Percentiles rank a stretch among this genome's conserved stretches.
Evolutionary conservation across 2,113 vertebrate species (phyloP).

Genomic region (Alethe castanea): DNA sequence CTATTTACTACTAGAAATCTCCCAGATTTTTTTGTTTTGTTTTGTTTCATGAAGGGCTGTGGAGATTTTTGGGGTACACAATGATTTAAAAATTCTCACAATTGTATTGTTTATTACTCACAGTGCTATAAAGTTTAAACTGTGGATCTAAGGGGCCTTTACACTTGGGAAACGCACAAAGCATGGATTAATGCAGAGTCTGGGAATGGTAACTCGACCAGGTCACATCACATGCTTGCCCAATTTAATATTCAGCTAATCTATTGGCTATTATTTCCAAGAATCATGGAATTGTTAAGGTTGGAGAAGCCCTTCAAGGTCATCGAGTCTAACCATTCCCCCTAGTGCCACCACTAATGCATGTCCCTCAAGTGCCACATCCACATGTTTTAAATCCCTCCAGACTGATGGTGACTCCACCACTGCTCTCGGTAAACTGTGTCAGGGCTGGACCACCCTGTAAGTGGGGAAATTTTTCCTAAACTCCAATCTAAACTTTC

Average conservation of each 20-base stretch:
- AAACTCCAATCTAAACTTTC: not conserved
- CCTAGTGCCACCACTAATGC: not conserved
- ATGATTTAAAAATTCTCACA: not conserved
- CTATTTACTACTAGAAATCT: not conserved
- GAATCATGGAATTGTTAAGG: not conserved
- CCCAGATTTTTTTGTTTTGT: not conserved
- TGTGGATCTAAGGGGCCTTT: not conserved
- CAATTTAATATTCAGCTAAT: not conserved
- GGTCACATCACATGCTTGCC: not conserved
- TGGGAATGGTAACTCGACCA: not conserved
- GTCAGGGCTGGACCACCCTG: not conserved
- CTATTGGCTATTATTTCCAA: not conserved
- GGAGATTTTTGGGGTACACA: not conserved
- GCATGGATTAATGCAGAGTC: not conserved
- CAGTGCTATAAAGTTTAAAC: not conserved
- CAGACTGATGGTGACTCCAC: not conserved
- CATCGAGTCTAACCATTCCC: not conserved
- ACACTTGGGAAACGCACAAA: not conserved
- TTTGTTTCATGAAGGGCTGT: not conserved
- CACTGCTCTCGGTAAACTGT: not conserved
- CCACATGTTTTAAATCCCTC: not conserved
- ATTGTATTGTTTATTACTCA: not conserved
- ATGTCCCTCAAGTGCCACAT: not conserved
- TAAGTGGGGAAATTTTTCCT: not conserved
- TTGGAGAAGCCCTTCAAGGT: not conserved